Evolutionary conservation across 92 coral and sea anemone genomes (phyloP).

Genomic region (Palythoa grandiflora): DNA sequence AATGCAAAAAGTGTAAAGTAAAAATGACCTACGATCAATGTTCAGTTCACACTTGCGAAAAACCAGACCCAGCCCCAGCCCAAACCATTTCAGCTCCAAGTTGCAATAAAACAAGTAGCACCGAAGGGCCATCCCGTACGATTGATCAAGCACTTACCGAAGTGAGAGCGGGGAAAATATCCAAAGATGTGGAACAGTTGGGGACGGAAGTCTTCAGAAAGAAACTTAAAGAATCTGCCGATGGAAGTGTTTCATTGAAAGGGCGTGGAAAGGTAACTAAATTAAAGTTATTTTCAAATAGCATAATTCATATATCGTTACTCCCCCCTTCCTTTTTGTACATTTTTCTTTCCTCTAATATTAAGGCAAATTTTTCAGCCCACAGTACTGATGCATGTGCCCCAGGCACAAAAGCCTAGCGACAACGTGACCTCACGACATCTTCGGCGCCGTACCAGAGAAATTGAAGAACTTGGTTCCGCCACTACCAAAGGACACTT

Average conservation of each 20-base stretch:
- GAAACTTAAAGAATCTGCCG: slow-evolving; percentile 19
- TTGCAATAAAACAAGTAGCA: not conserved
- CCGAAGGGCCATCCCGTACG: slow-evolving; percentile 16
- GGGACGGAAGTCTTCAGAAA: slow-evolving; percentile 27
- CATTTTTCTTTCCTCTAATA: not conserved
- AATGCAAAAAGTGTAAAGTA: slow-evolving; percentile 19
- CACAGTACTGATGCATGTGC: slow-evolving; percentile 33
- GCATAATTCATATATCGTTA: not conserved
- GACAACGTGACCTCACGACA: not conserved
- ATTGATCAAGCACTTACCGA: slow-evolving; percentile 33
- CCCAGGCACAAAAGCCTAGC: slow-evolving; percentile 23
- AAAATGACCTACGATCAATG: slow-evolving; percentile 27
- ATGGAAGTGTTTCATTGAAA: slow-evolving; percentile 21
- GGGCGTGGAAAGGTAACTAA: slow-evolving; percentile 35
- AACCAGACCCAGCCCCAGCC: not conserved
- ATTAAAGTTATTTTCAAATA: not conserved
- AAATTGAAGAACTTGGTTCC: not conserved
- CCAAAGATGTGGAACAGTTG: slow-evolving; percentile 22
- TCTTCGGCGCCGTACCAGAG: slow-evolving; percentile 5
- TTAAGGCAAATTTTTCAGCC: slow-evolving; percentile 6
- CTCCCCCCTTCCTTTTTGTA: not conserved
- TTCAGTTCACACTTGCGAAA: slow-evolving; percentile 20
- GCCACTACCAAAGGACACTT: slow-evolving; percentile 3
- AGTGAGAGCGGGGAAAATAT: slow-evolving; percentile 23
- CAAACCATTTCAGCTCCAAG: not conserved